A percentile compares a stretch with the other conserved stretches of the same genome.
phyloP scores from a whole-genome alignment of 2,797 vertebrate genomes.

The Liparis tanakae region DNA sequence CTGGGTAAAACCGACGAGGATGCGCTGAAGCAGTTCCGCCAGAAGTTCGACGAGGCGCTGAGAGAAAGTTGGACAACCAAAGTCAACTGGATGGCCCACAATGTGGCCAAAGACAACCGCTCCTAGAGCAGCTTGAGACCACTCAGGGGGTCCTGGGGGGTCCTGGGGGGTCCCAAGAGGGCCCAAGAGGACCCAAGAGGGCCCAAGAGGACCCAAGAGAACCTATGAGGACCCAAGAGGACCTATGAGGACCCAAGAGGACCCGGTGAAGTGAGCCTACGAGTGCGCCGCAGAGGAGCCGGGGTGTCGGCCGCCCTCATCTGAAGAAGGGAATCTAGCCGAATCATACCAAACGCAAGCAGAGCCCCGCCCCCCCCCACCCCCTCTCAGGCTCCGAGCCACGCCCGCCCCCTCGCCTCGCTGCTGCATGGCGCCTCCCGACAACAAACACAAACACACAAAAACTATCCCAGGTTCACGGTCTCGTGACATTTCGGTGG shows the following conservation, averaged over 20 bases:
- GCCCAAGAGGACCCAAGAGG: constrained; percentile 16
- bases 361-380: constrained; percentile 9
- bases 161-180: constrained; percentile 10
- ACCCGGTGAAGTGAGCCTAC: not conserved
- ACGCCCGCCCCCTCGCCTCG: constrained; percentile 64
- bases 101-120: constrained; percentile 94
- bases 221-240: not conserved
- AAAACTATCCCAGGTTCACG: constrained; percentile 21
- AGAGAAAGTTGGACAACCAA: constrained; percentile 99
- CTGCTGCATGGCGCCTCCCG: constrained; percentile 48
- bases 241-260: constrained; percentile 18
- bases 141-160: constrained; percentile 18
- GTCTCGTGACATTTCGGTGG: constrained; percentile 74
- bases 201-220: constrained; percentile 6
- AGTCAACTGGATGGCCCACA: constrained; percentile 99
- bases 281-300: constrained; percentile 21
- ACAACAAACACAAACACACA: too few species aligned
- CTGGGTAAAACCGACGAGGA: constrained; percentile 97
- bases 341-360: constrained; percentile 39
- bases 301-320: constrained; percentile 49
- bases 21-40: constrained; percentile 96
- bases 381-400: constrained; percentile 21
- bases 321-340: constrained; percentile 80
- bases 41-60: constrained; percentile 98
- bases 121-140: constrained; percentile 81